Evolutionary conservation across 2,113 vertebrate species (phyloP).

Genomic region (Cinclus mexicanus): DNA sequence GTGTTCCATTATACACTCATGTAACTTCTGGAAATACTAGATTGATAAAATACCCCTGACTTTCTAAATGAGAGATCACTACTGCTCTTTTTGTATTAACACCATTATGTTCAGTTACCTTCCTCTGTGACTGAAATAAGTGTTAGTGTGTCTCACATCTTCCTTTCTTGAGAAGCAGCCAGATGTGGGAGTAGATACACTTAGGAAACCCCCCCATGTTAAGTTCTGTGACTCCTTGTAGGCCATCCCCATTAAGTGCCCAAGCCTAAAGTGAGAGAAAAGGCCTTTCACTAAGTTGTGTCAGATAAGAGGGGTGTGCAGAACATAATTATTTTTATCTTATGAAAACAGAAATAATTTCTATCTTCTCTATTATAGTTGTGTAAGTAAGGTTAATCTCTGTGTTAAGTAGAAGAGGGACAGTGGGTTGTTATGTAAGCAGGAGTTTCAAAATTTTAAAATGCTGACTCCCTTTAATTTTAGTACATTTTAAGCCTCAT

Average conservation of each 20-base stretch:
- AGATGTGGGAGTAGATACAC: not conserved
- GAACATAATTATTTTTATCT: not conserved
- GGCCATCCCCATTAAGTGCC: not conserved
- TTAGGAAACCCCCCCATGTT: not conserved
- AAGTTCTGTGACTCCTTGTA: not conserved
- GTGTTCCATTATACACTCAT: not conserved
- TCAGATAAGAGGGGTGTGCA: not conserved
- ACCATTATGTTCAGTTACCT: conserved; percentile 17
- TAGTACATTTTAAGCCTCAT: not conserved
- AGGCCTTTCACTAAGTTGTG: not conserved
- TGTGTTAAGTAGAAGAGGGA: not conserved
- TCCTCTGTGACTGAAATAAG: conserved; percentile 42
- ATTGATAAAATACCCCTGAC: not conserved
- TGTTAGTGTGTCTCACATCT: conserved; percentile 2
- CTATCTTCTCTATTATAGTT: not conserved
- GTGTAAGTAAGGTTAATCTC: not conserved
- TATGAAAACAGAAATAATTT: not conserved
- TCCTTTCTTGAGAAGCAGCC: conserved; percentile 52
- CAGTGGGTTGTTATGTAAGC: not conserved
- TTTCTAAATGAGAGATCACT: not conserved
- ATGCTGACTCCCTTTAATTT: not conserved
- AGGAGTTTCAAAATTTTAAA: not conserved
- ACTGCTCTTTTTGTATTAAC: not conserved
- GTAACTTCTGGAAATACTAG: not conserved
- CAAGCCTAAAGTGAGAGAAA: not conserved